These are phyloP conservation scores for Bombus soroeensis DNA, from an alignment of 1,140 invertebrate genomes.

Conservation along the genomic window DNA sequence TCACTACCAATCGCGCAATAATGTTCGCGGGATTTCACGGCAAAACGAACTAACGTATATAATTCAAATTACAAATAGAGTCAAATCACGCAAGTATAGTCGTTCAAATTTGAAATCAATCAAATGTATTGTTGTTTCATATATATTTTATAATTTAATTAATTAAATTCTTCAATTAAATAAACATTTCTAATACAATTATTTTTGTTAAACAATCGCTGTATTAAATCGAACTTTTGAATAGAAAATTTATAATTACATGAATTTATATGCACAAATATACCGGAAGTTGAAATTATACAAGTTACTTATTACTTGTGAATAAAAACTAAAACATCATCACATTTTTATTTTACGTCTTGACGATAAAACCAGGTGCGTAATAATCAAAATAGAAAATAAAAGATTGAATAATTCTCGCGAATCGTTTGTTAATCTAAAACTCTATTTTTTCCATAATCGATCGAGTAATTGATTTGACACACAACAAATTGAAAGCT, in stretches of 20 bases:
- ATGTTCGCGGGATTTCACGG: neutral
- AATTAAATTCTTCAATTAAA: neutral
- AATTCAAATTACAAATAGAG: neutral
- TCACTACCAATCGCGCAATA: no score
- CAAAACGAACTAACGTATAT: neutral
- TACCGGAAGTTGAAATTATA: conserved; percentile 9
- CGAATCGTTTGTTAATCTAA: neutral
- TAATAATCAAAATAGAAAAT: neutral
- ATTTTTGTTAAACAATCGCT: neutral
- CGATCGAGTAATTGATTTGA: conserved; percentile 28
- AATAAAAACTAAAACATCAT: neutral
- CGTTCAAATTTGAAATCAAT: neutral
- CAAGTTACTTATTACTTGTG: neutral
- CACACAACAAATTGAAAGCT: conserved; percentile 1
- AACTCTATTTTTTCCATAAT: neutral
- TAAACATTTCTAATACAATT: neutral
- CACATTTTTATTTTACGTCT: neutral
- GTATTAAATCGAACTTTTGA: neutral
- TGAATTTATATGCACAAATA: neutral
- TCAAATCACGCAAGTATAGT: neutral
- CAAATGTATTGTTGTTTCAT: neutral
- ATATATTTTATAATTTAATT: neutral
- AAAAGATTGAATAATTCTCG: neutral
- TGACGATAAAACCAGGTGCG: neutral
- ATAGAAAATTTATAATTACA: neutral